Base-by-base conservation (phyloP, 2,888 invertebrate genomes). In the Ischnura elegans region DNA sequence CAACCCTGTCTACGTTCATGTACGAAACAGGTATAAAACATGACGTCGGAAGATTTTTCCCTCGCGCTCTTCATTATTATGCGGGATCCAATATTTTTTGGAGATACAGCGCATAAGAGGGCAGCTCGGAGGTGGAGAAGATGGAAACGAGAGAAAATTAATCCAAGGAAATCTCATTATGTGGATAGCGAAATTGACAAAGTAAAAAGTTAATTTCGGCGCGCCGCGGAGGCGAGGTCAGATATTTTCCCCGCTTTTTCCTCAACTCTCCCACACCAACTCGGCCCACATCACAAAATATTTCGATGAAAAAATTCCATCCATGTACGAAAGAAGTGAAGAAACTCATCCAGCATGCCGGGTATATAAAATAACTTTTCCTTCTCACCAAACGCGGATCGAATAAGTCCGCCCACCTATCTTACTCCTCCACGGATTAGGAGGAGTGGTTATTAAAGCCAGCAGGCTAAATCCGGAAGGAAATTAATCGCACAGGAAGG, bases 221-320 rank as follows among this genome's bases (percentile, higher is more conserved):
- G 13, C 8, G 76, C 36, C 76, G 13, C 8, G 36, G 76, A 1
- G n/a, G 36, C 16, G 76, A 36, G 76, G 36, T 29, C 76, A 76
- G 16, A 76, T 76, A 36, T 76, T 16, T 16, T 2, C 13, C 29
- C 76, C 1, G 1, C 36, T 36, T 61, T 61, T 21, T n/a, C 13
- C 36, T 36, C 66, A 61, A 47, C 21, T 25, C 29, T 6, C 66
- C 29, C 29, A 51, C 51, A 5, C 51, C 51, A 51, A 51, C 51
- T 51, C 8, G 4, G 13, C 19, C n/a, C 8, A 8, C 66, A n/a
- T 36, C 10, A 8, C 8, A 76, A 61, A 76, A 76, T 76, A 76
- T 76, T 29, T 76, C 66, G 66, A 76, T 76, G 66, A 29, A 76
- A 76, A 76, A 76, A 76, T 76, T 76, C 66, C 66, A 76, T 29